phyloP scores from a whole-genome alignment of 1,140 invertebrate species.

The Drosophila erecta region DNA sequence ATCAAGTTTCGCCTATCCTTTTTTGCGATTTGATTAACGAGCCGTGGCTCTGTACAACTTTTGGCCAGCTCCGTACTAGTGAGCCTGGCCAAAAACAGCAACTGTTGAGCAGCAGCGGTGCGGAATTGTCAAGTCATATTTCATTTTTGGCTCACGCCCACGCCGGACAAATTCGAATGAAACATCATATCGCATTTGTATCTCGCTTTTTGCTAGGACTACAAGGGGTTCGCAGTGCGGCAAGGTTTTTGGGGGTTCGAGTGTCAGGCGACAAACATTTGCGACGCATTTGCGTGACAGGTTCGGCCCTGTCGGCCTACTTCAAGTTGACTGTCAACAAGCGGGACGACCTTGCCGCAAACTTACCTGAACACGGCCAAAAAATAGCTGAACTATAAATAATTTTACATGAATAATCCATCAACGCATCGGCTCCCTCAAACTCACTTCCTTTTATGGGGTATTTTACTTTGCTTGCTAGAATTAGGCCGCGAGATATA shows the following conservation, averaged over 20 bases:
- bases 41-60: conserved; percentile 34
- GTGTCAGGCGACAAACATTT: conserved; percentile 24
- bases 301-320: conserved; percentile 9
- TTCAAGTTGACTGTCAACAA: conserved; percentile 58
- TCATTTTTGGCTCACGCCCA: conserved; percentile 67
- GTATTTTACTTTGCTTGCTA: not conserved
- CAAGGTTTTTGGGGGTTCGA: conserved; percentile 8
- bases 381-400: not conserved
- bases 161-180: conserved; percentile 65
- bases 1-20: conserved; percentile 38
- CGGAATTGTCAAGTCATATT: conserved; percentile 75
- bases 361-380: conserved; percentile 2
- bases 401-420: no score
- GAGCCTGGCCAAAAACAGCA: conserved; percentile 16
- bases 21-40: conserved; percentile 55
- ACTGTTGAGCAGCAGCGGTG: conserved; percentile 26
- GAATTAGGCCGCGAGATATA: no score
- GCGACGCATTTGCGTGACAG: conserved; percentile 63
- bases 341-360: conserved; percentile 33
- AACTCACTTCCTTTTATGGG: not conserved
- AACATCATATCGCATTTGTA: conserved; percentile 71
- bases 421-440: no score
- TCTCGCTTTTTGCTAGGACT: conserved; percentile 14
- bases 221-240: conserved; percentile 9
- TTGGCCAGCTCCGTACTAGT: conserved; percentile 26